phyloP scores from a whole-genome alignment of 1,140 invertebrate genomes.

The Aphelinus atriplicis region DNA sequence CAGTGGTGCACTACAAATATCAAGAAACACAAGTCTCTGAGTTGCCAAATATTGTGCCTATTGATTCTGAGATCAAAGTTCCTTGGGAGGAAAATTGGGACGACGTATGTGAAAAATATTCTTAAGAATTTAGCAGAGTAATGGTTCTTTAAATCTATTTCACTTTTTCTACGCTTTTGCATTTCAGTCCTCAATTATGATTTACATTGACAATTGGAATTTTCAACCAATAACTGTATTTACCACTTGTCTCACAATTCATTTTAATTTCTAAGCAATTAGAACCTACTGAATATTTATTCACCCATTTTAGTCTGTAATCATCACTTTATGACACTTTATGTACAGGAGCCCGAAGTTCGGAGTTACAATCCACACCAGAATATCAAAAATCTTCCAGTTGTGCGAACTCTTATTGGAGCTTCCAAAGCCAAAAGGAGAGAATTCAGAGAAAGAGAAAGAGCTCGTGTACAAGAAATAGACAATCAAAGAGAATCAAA shows the following conservation, averaged over 20 bases:
- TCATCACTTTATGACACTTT: no score
- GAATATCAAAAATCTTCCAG: constrained; percentile 5
- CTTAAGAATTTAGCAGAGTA: no score
- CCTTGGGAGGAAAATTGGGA: constrained; percentile 21
- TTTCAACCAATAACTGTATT: no score
- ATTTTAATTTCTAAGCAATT: no score
- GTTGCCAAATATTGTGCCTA: neutral
- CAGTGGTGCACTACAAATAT: constrained; percentile 1
- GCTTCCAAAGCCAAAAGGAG: constrained; percentile 1
- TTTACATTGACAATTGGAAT: no score
- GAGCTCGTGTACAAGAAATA: constrained; percentile 11
- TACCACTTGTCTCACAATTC: no score
- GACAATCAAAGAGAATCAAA: neutral
- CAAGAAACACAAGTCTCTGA: neutral
- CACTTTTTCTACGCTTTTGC: no score
- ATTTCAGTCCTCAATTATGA: no score
- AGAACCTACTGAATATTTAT: no score
- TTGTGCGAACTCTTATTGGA: neutral
- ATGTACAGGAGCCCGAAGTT: constrained; percentile 7
- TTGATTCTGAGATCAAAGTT: neutral
- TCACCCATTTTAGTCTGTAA: no score
- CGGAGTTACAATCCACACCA: constrained; percentile 19
- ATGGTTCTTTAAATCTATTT: no score
- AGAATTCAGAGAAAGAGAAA: constrained; percentile 4
- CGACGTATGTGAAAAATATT: neutral